A percentile compares a stretch with the other conserved stretches of the same genome.
These are phyloP conservation scores for Eupithecia pulchellata DNA, from an alignment of 2,888 invertebrate genomes.

Conservation along the genomic window DNA sequence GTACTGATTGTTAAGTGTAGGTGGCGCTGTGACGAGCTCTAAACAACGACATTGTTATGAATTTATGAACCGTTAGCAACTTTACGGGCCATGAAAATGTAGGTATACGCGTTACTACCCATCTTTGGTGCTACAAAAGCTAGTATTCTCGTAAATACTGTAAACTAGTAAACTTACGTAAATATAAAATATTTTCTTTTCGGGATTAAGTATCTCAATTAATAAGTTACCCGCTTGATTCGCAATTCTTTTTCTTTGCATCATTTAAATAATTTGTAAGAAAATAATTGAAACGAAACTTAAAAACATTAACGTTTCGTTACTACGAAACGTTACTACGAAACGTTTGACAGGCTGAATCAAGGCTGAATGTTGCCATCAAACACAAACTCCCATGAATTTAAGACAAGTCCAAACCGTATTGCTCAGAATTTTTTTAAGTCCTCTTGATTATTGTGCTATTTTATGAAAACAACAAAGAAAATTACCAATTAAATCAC, in stretches of 20 bases:
- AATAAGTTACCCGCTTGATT: not conserved
- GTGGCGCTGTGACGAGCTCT: constrained; percentile 49
- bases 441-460: too few species aligned
- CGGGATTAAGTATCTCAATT: not conserved
- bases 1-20: constrained; percentile 48
- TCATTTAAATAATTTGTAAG: not conserved
- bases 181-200: not conserved
- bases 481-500: too few species aligned
- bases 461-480: too few species aligned
- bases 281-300: not conserved
- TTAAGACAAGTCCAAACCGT: not conserved
- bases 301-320: not conserved
- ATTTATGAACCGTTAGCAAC: not conserved
- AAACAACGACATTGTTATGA: constrained; percentile 1
- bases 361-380: not conserved
- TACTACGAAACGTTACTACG: not conserved
- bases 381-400: not conserved
- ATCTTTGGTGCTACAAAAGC: not conserved
- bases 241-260: not conserved
- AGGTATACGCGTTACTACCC: not conserved
- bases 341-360: constrained; percentile 5
- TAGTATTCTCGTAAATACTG: not conserved
- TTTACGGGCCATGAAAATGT: not conserved
- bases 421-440: too few species aligned
- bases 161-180: not conserved